Evolutionary conservation across 2,113 vertebrate genomes (phyloP), one percentile per base, ranked within the genome.

Genomic region (Alethe castanea): DNA sequence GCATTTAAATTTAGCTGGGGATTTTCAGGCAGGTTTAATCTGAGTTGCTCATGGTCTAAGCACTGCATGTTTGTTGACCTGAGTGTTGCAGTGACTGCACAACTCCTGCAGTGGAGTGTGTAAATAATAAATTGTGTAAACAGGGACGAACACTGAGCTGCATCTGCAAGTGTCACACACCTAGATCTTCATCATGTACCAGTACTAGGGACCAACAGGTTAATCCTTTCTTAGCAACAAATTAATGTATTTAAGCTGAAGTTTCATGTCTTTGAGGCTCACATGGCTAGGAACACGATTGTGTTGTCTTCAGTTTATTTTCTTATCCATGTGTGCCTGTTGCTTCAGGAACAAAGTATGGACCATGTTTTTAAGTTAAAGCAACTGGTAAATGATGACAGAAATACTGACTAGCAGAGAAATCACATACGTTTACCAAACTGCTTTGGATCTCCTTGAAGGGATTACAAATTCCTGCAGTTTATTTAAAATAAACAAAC

Each of bases 41-140:
- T 8, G 42, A 61, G 44, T 5, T n/a, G 11, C 53, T 25, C 0
- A 0, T 18, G 24, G 64, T 60, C 8, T 35, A 3, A 28, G 6
- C 11, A 3, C 7, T 10, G 35, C 6, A 0, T 9, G 7, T 60
- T 59, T 36, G 23, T 25, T 72, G 48, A 17, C 17, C 59, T 65
- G 59, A 31, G 62, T n/a, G 1, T 23, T 54, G 61, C 57, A n/a
- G 8, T 22, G 44, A 6, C 14, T 47, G 54, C 10, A 3, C 15
- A 19, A 1, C 9, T 62, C 5, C 7, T 48, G 35, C 48, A 40
- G 9, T 13, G 40, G 16, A 10, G 14, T 40, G 22, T 54, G 15
- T 19, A 6, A 66, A 33, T 2, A 14, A 17, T 18, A 28, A 64
- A 64, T 10, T 25, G 8, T 53, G 19, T 17, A 5, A 66, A 24